Conservation (phyloP, 2,113 vertebrate genomes). For the Antechinus stuartii region DNA sequence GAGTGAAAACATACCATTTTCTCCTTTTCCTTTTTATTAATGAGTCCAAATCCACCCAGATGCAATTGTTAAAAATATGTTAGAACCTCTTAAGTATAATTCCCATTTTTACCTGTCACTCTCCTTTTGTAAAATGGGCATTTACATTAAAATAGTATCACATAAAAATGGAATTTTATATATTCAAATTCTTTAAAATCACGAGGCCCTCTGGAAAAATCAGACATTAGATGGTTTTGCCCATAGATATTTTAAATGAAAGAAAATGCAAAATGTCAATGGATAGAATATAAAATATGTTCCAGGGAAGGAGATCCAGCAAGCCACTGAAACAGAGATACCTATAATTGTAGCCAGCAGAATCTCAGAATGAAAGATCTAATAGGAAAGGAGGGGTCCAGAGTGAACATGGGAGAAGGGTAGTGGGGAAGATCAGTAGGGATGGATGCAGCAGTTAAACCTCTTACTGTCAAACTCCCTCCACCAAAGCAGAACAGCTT, state of each 20-base stretch:
- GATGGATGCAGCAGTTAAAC: background rate
- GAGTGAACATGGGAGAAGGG: background rate
- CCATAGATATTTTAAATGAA: conserved; percentile 50
- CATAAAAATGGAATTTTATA: conserved; percentile 72
- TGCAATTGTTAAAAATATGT: conserved; percentile 52
- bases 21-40: conserved; percentile 62
- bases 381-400: background rate
- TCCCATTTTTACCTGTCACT: conserved; percentile 67
- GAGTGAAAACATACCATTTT: conserved; percentile 52
- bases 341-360: background rate
- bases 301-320: background rate
- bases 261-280: conserved; percentile 48
- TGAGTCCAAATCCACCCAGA: conserved; percentile 64
- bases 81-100: conserved; percentile 62
- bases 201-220: conserved; percentile 52
- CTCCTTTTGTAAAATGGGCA: conserved; percentile 64
- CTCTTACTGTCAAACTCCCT: background rate
- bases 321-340: background rate
- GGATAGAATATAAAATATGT: conserved; percentile 15
- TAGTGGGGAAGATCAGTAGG: background rate
- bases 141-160: conserved; percentile 72
- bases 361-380: background rate
- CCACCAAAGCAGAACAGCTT: background rate
- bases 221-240: conserved; percentile 31
- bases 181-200: conserved; percentile 63